These are phyloP conservation scores for Oplegnathus fasciatus DNA, from an alignment of 2,113 vertebrate species.

Conservation along the genomic window DNA sequence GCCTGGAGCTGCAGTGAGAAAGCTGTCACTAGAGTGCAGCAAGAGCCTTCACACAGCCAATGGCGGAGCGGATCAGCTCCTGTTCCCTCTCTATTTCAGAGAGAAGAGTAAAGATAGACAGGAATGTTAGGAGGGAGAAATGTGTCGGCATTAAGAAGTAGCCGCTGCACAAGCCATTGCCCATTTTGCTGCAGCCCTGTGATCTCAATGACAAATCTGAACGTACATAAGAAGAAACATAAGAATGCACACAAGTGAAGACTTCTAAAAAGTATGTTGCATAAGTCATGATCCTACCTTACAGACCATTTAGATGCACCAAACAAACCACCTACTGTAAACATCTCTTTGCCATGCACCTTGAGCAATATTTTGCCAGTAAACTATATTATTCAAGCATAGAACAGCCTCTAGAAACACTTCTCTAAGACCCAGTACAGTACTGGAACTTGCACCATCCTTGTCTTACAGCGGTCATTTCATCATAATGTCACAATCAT, in stretches of 20 bases:
- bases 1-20: constrained; percentile 18
- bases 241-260: not conserved
- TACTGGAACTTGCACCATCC: not conserved
- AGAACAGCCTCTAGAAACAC: not conserved
- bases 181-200: not conserved
- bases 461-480: not conserved
- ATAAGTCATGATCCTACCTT: not conserved
- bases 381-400: not conserved
- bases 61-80: constrained; percentile 1
- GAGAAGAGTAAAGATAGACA: constrained; percentile 33
- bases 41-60: constrained; percentile 21
- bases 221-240: not conserved
- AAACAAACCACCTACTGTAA: not conserved
- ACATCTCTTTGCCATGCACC: not conserved
- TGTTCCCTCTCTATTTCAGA: constrained; percentile 23
- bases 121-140: constrained; percentile 25
- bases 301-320: not conserved
- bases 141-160: not conserved
- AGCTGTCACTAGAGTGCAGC: constrained; percentile 24
- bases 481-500: not conserved
- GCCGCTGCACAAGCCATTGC: not conserved
- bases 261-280: not conserved
- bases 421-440: not conserved
- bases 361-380: not conserved
- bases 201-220: not conserved